Percentiles rank a stretch among this genome's conserved stretches.
phyloP scores from a whole-genome alignment of 2,888 invertebrate species.

The Clunio marinus region DNA sequence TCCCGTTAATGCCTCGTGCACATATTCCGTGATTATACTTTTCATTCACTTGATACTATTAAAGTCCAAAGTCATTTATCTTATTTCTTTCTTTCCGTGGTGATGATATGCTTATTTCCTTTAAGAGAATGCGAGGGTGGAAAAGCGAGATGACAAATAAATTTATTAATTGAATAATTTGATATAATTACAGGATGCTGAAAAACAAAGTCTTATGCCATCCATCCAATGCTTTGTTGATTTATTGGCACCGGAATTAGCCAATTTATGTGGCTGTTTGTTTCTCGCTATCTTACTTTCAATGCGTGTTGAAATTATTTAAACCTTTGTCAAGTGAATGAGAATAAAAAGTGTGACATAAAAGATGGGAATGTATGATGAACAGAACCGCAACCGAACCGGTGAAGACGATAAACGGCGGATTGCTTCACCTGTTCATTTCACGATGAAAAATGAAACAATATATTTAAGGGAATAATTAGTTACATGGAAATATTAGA shows the following conservation, averaged over 20 bases:
- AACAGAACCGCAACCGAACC: too few relatives aligned
- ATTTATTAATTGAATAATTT: conserved; percentile 38
- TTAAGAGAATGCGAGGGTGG: conserved; percentile 15
- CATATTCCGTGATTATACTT: conserved; percentile 8
- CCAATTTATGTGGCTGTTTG: conserved; percentile 20
- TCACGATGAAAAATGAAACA: not conserved
- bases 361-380: not conserved
- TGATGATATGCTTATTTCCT: not conserved
- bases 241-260: conserved; percentile 38
- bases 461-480: conserved; percentile 12
- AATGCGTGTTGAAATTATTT: too few relatives aligned
- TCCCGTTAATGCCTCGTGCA: not conserved
- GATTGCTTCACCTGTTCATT: conserved; percentile 7
- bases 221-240: conserved; percentile 24
- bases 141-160: conserved; percentile 11
- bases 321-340: not conserved
- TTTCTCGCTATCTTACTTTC: not conserved
- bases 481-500: not conserved
- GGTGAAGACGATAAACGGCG: not conserved
- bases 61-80: not conserved
- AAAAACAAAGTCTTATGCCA: conserved; percentile 1
- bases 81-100: not conserved
- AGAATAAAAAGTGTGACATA: not conserved
- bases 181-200: conserved; percentile 35
- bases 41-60: not conserved